Conservation (phyloP, 2,888 invertebrate genomes). For the Netelia virgata region DNA sequence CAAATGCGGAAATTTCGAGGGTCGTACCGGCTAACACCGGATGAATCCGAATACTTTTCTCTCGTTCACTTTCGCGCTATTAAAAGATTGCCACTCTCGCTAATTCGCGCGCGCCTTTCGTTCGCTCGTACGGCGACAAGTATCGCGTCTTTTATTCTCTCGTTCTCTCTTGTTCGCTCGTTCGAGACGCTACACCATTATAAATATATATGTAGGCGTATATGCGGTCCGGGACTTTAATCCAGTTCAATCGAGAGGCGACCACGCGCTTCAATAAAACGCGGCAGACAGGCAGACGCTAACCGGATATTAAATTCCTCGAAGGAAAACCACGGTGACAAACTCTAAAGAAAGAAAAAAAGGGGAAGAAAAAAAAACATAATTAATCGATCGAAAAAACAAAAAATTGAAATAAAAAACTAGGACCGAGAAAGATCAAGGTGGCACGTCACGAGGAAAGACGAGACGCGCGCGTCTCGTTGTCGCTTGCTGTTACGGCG, state of each 20-base stretch:
- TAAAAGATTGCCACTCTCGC: neutral
- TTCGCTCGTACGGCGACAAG: no score
- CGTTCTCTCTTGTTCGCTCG: constrained; percentile 1
- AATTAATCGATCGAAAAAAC: neutral
- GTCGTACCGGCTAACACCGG: constrained; percentile 32
- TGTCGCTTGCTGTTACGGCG: neutral
- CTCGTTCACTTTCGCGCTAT: constrained; percentile 18
- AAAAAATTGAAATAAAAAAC: neutral
- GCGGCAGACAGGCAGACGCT: neutral
- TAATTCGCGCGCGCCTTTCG: neutral
- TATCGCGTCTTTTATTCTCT: constrained; percentile 3
- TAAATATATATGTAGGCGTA: neutral
- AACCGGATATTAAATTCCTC: constrained; percentile 40
- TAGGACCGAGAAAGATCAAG: no score
- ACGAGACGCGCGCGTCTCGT: neutral
- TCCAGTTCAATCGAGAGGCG: constrained; percentile 48
- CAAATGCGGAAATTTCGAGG: constrained; percentile 1
- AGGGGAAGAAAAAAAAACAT: neutral
- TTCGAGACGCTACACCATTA: neutral
- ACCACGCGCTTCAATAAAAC: constrained; percentile 27
- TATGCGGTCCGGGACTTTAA: constrained; percentile 15
- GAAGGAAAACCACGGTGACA: constrained; percentile 10
- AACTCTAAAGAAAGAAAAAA: no score
- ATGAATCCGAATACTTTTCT: constrained; percentile 35
- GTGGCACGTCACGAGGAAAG: no score